Percentiles rank a stretch among this genome's conserved stretches.
Conservation (phyloP, 1,140 invertebrate genomes). For the Zaprionus taronus region DNA sequence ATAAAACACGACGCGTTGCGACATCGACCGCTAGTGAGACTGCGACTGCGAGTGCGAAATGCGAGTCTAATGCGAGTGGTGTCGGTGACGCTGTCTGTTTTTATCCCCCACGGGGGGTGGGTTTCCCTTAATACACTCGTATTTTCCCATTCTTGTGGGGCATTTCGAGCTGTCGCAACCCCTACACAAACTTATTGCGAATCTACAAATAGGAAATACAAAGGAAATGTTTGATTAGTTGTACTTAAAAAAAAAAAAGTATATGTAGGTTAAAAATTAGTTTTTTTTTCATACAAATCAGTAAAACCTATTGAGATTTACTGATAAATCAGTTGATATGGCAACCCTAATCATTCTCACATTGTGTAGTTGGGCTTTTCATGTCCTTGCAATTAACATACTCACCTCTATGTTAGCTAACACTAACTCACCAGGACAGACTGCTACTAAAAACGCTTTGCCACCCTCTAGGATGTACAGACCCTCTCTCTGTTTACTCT, state of each 20-base stretch:
- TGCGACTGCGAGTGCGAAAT: constrained; percentile 22
- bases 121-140: constrained; percentile 12
- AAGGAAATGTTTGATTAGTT: too few relatives aligned
- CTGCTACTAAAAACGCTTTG: background rate
- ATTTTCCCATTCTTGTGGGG: background rate
- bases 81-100: constrained; percentile 20
- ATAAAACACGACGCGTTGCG: constrained; percentile 30
- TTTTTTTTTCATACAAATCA: too few relatives aligned
- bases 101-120: constrained; percentile 31
- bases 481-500: background rate
- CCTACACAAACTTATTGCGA: too few relatives aligned
- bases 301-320: too few relatives aligned
- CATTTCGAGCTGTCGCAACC: background rate
- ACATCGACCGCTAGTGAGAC: constrained; percentile 25
- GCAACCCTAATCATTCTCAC: background rate
- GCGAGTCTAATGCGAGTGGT: constrained; percentile 19
- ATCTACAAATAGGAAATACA: too few relatives aligned
- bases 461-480: background rate
- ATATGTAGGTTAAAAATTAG: too few relatives aligned
- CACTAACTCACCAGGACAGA: constrained; percentile 6
- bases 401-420: constrained; percentile 11
- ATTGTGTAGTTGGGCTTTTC: background rate
- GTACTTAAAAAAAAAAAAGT: too few relatives aligned
- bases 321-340: too few relatives aligned
- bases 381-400: constrained; percentile 23